Evolutionary conservation across 1,140 invertebrate genomes (phyloP).

Genomic region (Branchinecta lindahli): DNA sequence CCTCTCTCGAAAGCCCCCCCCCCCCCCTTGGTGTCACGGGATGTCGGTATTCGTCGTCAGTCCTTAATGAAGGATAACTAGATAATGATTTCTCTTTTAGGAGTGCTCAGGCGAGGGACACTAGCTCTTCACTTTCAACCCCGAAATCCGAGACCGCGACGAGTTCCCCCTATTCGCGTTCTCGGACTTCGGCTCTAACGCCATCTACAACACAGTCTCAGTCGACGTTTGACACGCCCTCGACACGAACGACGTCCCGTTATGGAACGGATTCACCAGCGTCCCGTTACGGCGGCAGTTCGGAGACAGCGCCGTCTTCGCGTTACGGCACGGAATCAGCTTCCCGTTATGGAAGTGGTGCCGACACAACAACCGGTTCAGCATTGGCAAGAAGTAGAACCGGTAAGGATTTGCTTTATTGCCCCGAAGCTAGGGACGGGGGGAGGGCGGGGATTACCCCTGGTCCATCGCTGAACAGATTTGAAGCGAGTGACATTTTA

Average conservation of each 20-base stretch:
- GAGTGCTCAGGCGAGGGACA: slow-evolving; percentile 48
- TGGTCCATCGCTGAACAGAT: no score
- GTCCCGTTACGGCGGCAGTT: not conserved
- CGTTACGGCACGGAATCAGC: not conserved
- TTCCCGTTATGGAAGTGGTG: slow-evolving; percentile 16
- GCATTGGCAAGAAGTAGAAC: slow-evolving; percentile 17
- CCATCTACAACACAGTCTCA: slow-evolving; percentile 17
- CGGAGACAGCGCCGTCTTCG: not conserved
- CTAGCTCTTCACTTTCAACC: slow-evolving; percentile 11
- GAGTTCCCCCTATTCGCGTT: slow-evolving; percentile 11
- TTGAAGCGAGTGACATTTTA: no score
- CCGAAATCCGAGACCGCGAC: slow-evolving; percentile 11
- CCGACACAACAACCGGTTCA: not conserved
- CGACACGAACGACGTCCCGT: not conserved
- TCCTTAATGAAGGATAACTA: no score
- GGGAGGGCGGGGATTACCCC: no score
- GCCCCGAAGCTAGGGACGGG: no score
- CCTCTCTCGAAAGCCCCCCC: no score
- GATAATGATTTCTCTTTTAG: slow-evolving; percentile 26
- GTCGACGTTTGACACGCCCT: slow-evolving; percentile 1
- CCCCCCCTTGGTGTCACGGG: no score
- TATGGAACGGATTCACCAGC: not conserved
- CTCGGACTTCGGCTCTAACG: slow-evolving; percentile 10
- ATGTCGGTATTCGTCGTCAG: no score
- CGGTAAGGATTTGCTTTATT: slow-evolving; percentile 7